phyloP scores from a whole-genome alignment of 2,113 vertebrate species.

The Nipponia nippon region DNA sequence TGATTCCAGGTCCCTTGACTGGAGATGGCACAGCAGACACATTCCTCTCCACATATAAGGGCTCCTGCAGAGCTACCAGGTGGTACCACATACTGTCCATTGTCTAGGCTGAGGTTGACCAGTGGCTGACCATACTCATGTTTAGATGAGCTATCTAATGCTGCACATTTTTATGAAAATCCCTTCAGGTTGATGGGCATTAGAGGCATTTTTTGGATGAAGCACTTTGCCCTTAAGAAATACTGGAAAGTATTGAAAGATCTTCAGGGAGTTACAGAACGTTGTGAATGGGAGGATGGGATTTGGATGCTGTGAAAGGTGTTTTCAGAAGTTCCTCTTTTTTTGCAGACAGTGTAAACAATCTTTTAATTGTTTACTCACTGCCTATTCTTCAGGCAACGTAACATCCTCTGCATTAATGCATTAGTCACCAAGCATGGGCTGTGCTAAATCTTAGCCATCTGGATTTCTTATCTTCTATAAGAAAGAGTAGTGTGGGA shows the following conservation, averaged over 20 bases:
- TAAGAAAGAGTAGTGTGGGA: slow-evolving; percentile 18
- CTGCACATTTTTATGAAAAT: neutral
- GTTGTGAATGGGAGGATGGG: neutral
- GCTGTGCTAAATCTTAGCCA: neutral
- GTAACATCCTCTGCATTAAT: slow-evolving; percentile 28
- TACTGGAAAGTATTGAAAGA: neutral
- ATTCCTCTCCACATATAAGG: neutral
- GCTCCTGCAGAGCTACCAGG: neutral
- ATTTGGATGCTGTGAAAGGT: neutral
- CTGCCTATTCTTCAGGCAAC: slow-evolving; percentile 15
- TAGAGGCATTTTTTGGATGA: neutral
- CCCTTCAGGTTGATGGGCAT: neutral
- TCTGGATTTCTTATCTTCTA: slow-evolving; percentile 8
- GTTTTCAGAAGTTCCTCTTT: neutral
- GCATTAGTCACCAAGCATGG: slow-evolving; percentile 8
- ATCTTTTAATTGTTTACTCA: neutral
- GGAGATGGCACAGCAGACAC: neutral
- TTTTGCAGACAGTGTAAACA: neutral
- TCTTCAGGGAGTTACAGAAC: neutral
- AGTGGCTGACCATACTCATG: neutral
- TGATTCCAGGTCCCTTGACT: neutral
- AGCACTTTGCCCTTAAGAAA: neutral
- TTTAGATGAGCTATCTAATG: neutral
- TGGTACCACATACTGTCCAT: neutral
- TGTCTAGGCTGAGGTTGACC: neutral